Evolutionary conservation across 2,797 vertebrate species (phyloP), one percentile per base, ranked within the genome.

Genomic region (Eulemur rubriventer): DNA sequence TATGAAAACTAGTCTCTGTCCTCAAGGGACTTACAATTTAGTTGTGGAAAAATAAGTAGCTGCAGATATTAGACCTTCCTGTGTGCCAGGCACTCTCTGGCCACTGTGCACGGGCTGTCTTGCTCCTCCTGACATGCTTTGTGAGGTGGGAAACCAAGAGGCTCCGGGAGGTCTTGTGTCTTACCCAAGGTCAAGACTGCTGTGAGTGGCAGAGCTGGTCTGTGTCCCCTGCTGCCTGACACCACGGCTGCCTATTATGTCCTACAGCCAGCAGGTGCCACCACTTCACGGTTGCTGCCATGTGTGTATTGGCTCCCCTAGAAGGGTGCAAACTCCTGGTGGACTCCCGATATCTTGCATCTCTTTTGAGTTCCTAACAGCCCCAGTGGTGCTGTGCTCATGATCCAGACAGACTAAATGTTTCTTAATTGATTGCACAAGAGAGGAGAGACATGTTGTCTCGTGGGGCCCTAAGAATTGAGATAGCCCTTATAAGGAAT

Each of bases 361-460:
- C 35, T 46, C 35, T 20, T 38, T 55, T 57, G 73, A 46, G 3
- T 91, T 52, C 38, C 72, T 69, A 24, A 30, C 14, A 33, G 65
- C 38, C 7, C 35, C 48, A 14, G 35, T 11, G 3, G 16, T n/a
- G 7, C 35, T 57, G 30, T 13, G 30, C 33, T 82, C 26, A 57
- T 12, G 48, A 46, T 50, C 41, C 26, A 89, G 46, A 14, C 7
- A 72, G 24, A 28, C 6, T 26, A 61, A 59, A 28, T 79, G 55
- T 43, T 95, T 70, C 55, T 93, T 65, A 48, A 63, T 50, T 87
- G 57, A 78, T 67, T 76, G 46, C n/a, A 48, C 79, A 41, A 13
- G 35, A 52, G 28, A n/a, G 55, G 73, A 33, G 14, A 65, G 30
- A 59, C 13, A 73, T 4, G 0, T 1, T 90, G 46, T 50, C 69